Percentiles rank a stretch among this genome's conserved stretches.
Evolutionary conservation across 2,113 vertebrate species (phyloP).

Genomic region (Pedetes capensis): DNA sequence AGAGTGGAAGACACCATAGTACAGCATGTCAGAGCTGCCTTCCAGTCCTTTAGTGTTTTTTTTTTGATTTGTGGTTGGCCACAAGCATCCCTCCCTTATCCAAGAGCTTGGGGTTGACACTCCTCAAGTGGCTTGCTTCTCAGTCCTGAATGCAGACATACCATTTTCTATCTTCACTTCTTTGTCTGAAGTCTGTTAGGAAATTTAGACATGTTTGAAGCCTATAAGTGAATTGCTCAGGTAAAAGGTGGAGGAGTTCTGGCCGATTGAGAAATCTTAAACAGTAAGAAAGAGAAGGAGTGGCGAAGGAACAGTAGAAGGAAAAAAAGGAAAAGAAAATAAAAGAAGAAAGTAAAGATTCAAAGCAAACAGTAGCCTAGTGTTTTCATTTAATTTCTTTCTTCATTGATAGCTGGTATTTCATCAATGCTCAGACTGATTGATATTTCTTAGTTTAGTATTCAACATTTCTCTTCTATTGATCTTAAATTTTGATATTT

Average conservation of each 20-base stretch:
- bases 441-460: background rate
- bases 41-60: too few species aligned
- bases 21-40: too few species aligned
- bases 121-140: background rate
- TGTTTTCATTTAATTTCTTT: background rate
- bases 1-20: too few species aligned
- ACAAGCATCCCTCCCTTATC: too few species aligned
- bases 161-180: background rate
- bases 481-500: background rate
- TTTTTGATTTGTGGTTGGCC: too few species aligned
- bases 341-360: background rate
- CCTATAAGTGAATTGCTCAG: background rate
- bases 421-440: background rate
- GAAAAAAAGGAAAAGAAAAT: background rate
- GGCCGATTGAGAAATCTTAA: background rate
- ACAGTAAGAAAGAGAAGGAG: too few species aligned
- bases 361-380: background rate
- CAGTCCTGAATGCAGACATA: background rate
- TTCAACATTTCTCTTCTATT: background rate
- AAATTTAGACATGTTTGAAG: background rate
- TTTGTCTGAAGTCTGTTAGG: background rate
- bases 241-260: background rate
- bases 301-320: background rate
- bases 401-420: background rate
- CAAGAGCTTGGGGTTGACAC: too few species aligned